These are phyloP conservation scores for Phenganax marumi DNA, from an alignment of 92 coral and sea anemone species.

Conservation along the genomic window DNA sequence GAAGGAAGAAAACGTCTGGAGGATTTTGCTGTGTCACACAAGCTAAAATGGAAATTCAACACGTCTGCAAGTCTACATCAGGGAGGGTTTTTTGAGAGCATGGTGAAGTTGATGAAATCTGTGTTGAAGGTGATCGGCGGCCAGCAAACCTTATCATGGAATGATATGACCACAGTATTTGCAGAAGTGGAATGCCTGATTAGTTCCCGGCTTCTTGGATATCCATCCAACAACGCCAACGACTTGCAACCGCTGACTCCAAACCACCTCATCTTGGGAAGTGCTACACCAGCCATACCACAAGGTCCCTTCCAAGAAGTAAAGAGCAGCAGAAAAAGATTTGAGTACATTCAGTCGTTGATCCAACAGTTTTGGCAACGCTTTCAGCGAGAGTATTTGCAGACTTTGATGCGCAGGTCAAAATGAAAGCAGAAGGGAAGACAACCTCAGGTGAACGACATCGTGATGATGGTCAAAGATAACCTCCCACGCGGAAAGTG, in stretches of 20 bases:
- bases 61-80: slow-evolving; percentile 54
- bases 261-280: slow-evolving; percentile 37
- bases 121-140: slow-evolving; percentile 37
- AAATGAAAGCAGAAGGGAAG: slow-evolving; percentile 40
- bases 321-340: slow-evolving; percentile 45
- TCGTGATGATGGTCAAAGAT: slow-evolving; percentile 47
- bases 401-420: slow-evolving; percentile 9
- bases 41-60: slow-evolving; percentile 48
- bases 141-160: no score
- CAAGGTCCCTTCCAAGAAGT: slow-evolving; percentile 21
- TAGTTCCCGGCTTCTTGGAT: slow-evolving; percentile 48
- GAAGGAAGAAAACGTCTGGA: not conserved
- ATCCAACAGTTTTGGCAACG: slow-evolving; percentile 45
- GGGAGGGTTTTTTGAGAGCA: slow-evolving; percentile 58
- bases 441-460: slow-evolving; percentile 39
- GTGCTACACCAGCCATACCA: no score
- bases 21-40: slow-evolving; percentile 21
- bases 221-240: slow-evolving; percentile 48
- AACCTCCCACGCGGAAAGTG: slow-evolving; percentile 42
- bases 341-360: slow-evolving; percentile 40
- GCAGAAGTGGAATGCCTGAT: slow-evolving; percentile 47
- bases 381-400: slow-evolving; percentile 14
- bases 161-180: no score
- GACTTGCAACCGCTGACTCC: slow-evolving; percentile 51
- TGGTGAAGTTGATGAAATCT: slow-evolving; percentile 41